Conservation (phyloP, 30 jellyfish, hydroid and myxozoan species). For the Cassiopea andromeda region DNA sequence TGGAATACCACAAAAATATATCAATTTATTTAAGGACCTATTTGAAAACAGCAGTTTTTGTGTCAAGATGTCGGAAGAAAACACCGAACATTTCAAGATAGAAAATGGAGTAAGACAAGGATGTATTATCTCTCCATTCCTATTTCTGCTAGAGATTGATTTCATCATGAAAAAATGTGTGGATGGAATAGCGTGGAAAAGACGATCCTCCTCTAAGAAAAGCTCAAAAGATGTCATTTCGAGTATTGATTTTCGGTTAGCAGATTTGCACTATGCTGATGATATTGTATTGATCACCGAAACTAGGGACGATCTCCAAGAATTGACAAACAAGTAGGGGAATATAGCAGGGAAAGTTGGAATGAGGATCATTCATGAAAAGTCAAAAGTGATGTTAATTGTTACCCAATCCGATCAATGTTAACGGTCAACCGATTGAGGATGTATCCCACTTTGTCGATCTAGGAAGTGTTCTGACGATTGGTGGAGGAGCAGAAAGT, state of each 20-base stretch:
- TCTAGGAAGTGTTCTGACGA: conserved; percentile 2
- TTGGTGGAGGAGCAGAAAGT: neutral
- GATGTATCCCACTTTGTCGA: neutral
- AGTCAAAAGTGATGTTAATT: neutral
- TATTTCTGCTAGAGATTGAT: neutral
- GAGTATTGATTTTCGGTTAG: too few species aligned
- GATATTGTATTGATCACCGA: conserved; percentile 13
- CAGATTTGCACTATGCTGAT: conserved; percentile 5
- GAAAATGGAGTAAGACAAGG: conserved; percentile 11
- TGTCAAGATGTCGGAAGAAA: neutral
- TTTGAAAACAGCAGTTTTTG: neutral
- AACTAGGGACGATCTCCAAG: neutral
- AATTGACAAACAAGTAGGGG: neutral
- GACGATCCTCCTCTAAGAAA: too few species aligned
- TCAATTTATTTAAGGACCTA: neutral
- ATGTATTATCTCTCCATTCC: conserved; percentile 5
- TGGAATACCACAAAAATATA: neutral
- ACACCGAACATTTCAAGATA: neutral
- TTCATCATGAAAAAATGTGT: neutral
- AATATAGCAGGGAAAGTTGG: neutral
- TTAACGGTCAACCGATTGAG: neutral
- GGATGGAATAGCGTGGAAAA: neutral
- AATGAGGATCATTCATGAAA: neutral
- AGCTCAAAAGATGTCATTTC: too few species aligned
- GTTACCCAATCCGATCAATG: neutral